Evolutionary conservation across 64 coral and sea anemone species (phyloP).

Genomic region (Montipora efflorescens): DNA sequence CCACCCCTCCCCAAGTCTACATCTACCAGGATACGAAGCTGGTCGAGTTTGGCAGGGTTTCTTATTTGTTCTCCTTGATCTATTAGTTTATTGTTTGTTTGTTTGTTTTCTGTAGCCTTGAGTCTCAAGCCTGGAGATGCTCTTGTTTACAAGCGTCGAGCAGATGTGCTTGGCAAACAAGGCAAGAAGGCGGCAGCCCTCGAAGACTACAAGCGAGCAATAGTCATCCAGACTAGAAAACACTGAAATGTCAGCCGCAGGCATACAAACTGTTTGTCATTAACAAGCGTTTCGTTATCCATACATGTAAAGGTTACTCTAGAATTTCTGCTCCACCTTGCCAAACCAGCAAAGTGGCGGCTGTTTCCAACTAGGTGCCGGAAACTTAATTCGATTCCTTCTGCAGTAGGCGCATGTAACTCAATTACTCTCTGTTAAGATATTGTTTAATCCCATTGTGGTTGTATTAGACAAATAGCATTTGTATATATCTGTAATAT

Average conservation of each 20-base stretch:
- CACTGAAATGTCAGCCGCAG: not conserved
- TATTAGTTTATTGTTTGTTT: not conserved
- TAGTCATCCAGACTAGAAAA: slow-evolving; percentile 91
- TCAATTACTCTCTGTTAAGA: too few relatives aligned
- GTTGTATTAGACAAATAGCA: too few relatives aligned
- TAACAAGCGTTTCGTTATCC: too few relatives aligned
- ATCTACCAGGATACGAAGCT: too few relatives aligned
- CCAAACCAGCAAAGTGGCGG: too few relatives aligned
- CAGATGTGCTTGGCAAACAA: slow-evolving; percentile 81
- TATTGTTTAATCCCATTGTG: too few relatives aligned
- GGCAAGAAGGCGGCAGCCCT: slow-evolving; percentile 84
- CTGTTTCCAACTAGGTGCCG: not conserved
- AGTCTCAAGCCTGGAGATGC: slow-evolving; percentile 92
- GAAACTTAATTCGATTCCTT: not conserved
- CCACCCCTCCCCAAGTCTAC: too few relatives aligned
- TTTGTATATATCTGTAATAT: too few relatives aligned
- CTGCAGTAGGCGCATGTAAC: not conserved
- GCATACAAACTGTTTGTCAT: too few relatives aligned
- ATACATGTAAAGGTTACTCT: too few relatives aligned
- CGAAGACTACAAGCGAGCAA: slow-evolving; percentile 93
- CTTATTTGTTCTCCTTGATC: not conserved
- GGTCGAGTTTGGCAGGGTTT: too few relatives aligned
- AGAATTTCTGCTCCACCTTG: too few relatives aligned
- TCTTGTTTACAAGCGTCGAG: slow-evolving; percentile 88
- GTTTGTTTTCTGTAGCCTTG: slow-evolving; percentile 56